Base-by-base conservation (phyloP, 2,888 invertebrate species). In the Plusia festucae region DNA sequence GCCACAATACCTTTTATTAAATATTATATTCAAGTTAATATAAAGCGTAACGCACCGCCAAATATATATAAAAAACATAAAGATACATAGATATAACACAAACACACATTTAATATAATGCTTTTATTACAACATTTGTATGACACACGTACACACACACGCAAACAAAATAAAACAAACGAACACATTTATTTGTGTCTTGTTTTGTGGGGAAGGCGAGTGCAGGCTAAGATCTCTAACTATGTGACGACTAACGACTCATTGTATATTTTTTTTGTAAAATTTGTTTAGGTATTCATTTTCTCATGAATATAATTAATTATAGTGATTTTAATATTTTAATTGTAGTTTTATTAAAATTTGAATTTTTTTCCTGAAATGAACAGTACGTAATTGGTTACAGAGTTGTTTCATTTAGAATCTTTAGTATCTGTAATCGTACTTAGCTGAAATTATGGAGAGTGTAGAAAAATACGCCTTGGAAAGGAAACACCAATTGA, bases 141-240 rank as follows among this genome's bases (percentile, higher is more conserved):
- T 54, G 11, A 30, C 18, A 30, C 51, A 65, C 53, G 67, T 59
- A 66, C 59, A 22, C 70, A 63, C 68, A 63, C 65, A 68, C 68
- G 61, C 76, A 68, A 73, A 76, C 72, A 65, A 77, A 60, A 60
- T 68, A 70, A 54, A 60, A 62, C 54, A 59, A 70, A 79, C 63
- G 66, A 79, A 73, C 65, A 73, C 61, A 73, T 62, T 67, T 65
- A 49, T 64, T 58, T 66, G 53, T 52, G 58, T 32, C 44, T 60
- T 65, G 62, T 63, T 65, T 58, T 55, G 49, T 73, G 76, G 73
- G 82, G 80, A 82, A 79, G 81, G 78, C 82, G 30, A 65, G 65
- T 81, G 79, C 74, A 64, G 52, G 40, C 66, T 68, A 67, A 46
- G 30, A 40, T 44, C 56, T 65, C 56, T 57, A 65, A 49, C 60